Evolutionary conservation across 2,797 vertebrate species (phyloP), one percentile per base, ranked within the genome.

Genomic region (Sarcoramphus papa): DNA sequence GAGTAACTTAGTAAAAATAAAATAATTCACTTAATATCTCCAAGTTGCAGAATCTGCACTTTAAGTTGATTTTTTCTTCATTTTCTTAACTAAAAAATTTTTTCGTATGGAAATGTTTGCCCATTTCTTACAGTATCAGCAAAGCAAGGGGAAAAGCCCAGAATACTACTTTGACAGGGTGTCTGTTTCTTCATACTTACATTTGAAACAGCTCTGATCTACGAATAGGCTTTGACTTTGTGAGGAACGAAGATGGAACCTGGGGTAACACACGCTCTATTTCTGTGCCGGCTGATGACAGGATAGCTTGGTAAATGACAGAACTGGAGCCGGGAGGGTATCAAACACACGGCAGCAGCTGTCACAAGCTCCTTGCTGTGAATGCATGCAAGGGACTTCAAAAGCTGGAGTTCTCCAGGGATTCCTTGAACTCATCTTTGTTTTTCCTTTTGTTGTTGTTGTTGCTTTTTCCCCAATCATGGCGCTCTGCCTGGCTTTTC

Each of bases 321-420:
- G 87, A 47, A 35, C 73, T 41, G 77, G 56, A 82, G 88, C 90
- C 4, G 4, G 59, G 75, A 89, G 87, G 90, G 86, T 64, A 84
- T 68, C 94, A 82, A 41, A 75, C 82, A 43, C 89, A 51, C 0
- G 11, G 79, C 67, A 92, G 93, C 82, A 82, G 95, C 96, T 96
- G 96, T 85, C 93, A 94, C 7, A 0, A 67, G 68, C 75, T 90
- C 72, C 95, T 95, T 35, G 25, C 93, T 93, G 85, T 8, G n/a
- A 70, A 45, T 73, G 80, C 85, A 73, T 68, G 56, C 57, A 45
- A 85, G 75, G 65, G 33, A 95, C 94, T 95, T 97, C 96, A 97
- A 96, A 96, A 81, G 78, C 75, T 86, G 72, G 27, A 78, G 50
- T 63, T 95, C 95, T 92, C 92, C 92, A 94, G 96, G 93, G 95